phyloP scores from a whole-genome alignment of 2,888 invertebrate species.

The Noctua comes region DNA sequence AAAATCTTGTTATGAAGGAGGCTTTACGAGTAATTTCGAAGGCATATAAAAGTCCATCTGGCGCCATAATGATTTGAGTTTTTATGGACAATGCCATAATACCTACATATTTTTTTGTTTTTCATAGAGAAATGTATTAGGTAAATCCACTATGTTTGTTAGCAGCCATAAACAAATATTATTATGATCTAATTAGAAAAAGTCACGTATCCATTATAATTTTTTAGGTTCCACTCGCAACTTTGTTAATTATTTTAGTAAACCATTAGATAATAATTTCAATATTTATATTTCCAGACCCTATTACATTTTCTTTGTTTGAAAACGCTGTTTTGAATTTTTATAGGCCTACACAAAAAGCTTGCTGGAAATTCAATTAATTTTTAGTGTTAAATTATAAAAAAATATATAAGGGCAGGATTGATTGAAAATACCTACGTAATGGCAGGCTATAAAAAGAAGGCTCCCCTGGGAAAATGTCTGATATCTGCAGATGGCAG shows the following conservation, averaged over 20 bases:
- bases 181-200: constrained; percentile 6
- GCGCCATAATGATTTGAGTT: constrained; percentile 18
- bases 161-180: background rate
- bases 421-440: constrained; percentile 19
- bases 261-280: background rate
- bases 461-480: constrained; percentile 5
- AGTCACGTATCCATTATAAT: constrained; percentile 15
- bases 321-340: background rate
- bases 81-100: constrained; percentile 4
- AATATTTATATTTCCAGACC: background rate
- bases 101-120: background rate
- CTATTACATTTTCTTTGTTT: background rate
- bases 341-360: background rate
- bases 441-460: constrained; percentile 10
- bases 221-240: background rate
- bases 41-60: constrained; percentile 20
- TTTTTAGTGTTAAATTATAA: background rate
- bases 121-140: background rate
- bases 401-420: background rate
- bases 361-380: background rate
- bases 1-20: constrained; percentile 15
- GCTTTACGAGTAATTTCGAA: constrained; percentile 33
- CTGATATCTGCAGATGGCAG: constrained; percentile 23
- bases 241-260: background rate
- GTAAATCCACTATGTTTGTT: background rate